Base-by-base conservation (phyloP, 2,888 invertebrate species). In the Limenitis camilla region DNA sequence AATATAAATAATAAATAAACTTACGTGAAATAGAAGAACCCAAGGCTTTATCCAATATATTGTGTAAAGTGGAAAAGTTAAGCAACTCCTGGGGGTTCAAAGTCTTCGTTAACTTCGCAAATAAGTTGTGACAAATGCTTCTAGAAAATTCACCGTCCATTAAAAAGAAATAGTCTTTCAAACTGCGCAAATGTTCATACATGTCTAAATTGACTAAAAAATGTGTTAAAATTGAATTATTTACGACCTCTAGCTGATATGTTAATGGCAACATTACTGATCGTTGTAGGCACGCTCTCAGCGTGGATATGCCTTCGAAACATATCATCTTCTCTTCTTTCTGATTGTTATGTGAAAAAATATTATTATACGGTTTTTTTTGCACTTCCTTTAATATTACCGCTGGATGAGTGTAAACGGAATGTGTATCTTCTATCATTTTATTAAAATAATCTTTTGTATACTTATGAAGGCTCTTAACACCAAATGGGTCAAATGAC, bases 91-190 rank as follows among this genome's bases (percentile, higher is more conserved):
- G 82, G 0, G 94, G 93, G 62, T 89, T 87, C 30, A 90, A 76
- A 1, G 90, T 91, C n/a, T 89, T 88, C 49, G 91, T 91, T 46
- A 94, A 72, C 57, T 91, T 91, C 0, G 89, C 82, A 59, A 93
- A 93, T 53, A 95, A 76, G 59, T 91, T 92, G 45, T 91, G 89
- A 33, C 93, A 93, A 10, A 95, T 90, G 60, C 91, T 91, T 32
- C 90, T 90, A 0, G 92, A 92, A 72, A 94, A 95, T 74, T 94
- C 94, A 0, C 94, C 94, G 62, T 95, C 94, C 85, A 94, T 89
- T 28, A 94, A 71, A 64, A 95, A 94, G 72, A 92, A 95, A 65
- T 92, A 94, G 68, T 93, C 92, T 41, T 93, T 89, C n/a, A 95
- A 75, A 71, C 92, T 92, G 40, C 90, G 90, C 60, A 94, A 84